Percentiles rank a stretch among this genome's conserved stretches.
phyloP scores from a whole-genome alignment of 2,113 vertebrate genomes.

The Euleptes europaea region DNA sequence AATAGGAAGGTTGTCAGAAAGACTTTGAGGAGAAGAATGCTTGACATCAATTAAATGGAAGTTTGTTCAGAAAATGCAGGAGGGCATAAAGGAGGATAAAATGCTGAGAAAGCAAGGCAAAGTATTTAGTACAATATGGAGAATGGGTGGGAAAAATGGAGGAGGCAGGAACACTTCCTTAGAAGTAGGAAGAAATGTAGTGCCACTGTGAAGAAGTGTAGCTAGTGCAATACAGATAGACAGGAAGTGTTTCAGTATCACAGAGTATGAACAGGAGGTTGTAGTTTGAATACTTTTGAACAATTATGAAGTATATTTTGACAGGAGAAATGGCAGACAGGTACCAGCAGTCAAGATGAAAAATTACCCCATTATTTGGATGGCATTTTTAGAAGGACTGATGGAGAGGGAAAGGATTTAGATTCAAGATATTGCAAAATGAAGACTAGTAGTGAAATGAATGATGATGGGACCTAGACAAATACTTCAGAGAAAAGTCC shows the following conservation, averaged over 20 bases:
- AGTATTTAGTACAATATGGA: neutral
- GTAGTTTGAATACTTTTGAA: neutral
- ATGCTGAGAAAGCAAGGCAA: neutral
- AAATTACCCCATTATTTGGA: neutral
- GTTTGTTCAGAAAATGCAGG: neutral
- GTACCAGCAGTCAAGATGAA: neutral
- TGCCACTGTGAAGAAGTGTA: rapidly evolving
- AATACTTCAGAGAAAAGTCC: neutral
- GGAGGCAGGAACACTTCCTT: neutral
- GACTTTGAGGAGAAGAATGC: neutral
- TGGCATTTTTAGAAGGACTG: neutral
- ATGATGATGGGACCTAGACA: neutral
- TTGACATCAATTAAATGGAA: neutral
- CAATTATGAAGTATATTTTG: neutral
- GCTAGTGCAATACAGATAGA: neutral
- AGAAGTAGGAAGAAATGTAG: neutral
- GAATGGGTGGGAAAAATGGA: neutral
- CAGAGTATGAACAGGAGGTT: neutral
- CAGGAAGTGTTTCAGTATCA: neutral
- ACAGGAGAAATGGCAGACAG: neutral
- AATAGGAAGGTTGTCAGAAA: neutral
- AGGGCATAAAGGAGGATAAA: neutral
- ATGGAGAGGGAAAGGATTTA: neutral
- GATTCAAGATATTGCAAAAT: neutral
- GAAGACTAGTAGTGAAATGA: neutral